Evolutionary conservation across 2,888 invertebrate genomes (phyloP).

Genomic region (Galerucella nymphaeae): DNA sequence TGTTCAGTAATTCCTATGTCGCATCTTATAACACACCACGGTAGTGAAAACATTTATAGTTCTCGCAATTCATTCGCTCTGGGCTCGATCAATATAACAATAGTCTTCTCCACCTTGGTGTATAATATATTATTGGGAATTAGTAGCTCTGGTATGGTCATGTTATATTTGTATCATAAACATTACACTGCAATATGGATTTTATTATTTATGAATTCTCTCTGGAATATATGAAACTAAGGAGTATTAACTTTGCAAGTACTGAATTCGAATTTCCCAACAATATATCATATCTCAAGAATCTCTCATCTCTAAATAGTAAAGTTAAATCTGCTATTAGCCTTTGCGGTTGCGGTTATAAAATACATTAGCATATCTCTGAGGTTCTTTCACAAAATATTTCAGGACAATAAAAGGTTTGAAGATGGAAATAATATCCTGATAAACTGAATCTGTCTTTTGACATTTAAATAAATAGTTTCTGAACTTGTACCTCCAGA

Average conservation of each 20-base stretch:
- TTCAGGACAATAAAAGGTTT: not conserved
- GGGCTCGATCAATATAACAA: no score
- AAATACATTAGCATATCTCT: slow-evolving; percentile 3
- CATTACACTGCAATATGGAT: no score
- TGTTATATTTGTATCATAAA: no score
- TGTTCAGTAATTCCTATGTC: no score
- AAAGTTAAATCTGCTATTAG: not conserved
- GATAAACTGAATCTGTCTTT: not conserved
- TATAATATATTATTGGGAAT: no score
- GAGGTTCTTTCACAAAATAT: not conserved
- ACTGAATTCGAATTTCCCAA: not conserved
- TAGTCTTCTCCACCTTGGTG: no score
- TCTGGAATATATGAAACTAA: not conserved
- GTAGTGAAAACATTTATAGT: no score
- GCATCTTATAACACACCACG: no score
- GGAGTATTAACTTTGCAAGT: no score
- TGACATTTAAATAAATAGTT: slow-evolving; percentile 5
- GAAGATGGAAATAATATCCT: not conserved
- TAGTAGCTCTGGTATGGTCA: no score
- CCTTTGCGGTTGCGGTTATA: not conserved
- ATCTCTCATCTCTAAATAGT: slow-evolving; percentile 1
- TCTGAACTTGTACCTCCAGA: not conserved
- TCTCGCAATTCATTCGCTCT: no score
- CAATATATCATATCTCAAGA: not conserved
- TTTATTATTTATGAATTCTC: no score